phyloP scores from a whole-genome alignment of 1,140 invertebrate genomes.

The Apis florea region DNA sequence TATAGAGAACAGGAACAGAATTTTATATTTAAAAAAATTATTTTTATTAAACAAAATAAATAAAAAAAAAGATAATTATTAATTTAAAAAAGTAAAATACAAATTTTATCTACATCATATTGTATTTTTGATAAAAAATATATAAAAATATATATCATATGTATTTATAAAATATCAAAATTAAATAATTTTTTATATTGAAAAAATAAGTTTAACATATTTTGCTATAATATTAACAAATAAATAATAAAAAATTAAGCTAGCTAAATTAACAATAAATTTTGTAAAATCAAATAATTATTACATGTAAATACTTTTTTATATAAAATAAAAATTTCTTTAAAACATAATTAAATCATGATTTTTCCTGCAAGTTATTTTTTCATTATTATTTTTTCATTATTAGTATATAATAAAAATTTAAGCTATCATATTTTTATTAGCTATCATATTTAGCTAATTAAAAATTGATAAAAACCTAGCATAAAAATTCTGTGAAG shows the following conservation, averaged over 20 bases:
- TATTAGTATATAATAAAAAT: no score
- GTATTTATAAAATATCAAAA: background rate
- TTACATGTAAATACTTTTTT: background rate
- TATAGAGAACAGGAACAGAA: background rate
- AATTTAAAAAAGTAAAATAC: no score
- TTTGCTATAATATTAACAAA: background rate
- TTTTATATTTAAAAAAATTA: constrained; percentile 4
- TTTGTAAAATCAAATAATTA: no score
- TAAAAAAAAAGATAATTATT: no score
- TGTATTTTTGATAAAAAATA: no score
- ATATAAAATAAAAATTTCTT: no score
- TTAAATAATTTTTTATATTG: background rate
- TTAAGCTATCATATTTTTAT: background rate
- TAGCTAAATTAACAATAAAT: background rate
- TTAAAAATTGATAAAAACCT: background rate
- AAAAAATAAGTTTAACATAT: background rate
- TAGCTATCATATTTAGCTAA: background rate
- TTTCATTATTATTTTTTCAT: background rate
- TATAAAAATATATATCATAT: background rate
- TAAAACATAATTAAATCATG: background rate
- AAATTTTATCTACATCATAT: no score
- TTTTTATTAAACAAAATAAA: background rate
- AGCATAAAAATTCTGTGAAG: background rate
- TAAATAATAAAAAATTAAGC: background rate
- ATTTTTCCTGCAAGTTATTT: background rate